A percentile compares a stretch with the other conserved stretches of the same genome.
These are phyloP conservation scores for Pollenia angustigena DNA, from an alignment of 2,888 invertebrate species.

Conservation along the genomic window DNA sequence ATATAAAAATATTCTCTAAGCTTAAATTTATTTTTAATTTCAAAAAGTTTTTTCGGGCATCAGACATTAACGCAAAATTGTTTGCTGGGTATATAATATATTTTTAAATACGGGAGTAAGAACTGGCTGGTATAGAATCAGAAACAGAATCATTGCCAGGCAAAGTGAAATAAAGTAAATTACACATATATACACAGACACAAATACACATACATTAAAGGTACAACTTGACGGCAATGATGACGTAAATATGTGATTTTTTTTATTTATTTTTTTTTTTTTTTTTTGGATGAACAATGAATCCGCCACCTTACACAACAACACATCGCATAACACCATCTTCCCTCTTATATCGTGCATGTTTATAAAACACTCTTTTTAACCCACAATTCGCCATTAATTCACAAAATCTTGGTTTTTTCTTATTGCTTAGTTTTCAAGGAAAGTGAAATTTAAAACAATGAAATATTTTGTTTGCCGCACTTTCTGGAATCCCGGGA, in stretches of 20 bases:
- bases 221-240: constrained; percentile 40
- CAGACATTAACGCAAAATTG: too few species aligned
- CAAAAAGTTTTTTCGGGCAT: too few species aligned
- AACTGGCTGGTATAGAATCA: constrained; percentile 20
- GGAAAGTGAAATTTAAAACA: too few species aligned
- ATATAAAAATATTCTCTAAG: too few species aligned
- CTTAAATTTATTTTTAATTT: too few species aligned
- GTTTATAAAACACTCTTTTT: not conserved
- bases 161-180: constrained; percentile 50
- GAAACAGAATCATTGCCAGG: constrained; percentile 46
- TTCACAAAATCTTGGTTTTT: too few species aligned
- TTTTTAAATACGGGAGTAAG: constrained; percentile 6
- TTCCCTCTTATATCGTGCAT: constrained; percentile 24
- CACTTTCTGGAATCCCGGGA: too few species aligned
- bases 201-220: not conserved
- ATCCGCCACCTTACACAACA: constrained; percentile 47
- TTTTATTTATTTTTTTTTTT: not conserved
- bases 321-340: constrained; percentile 5
- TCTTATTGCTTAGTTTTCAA: too few species aligned
- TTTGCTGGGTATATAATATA: too few species aligned
- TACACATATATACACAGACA: not conserved
- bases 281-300: constrained; percentile 48
- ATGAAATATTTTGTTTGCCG: too few species aligned
- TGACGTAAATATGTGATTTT: constrained; percentile 49
- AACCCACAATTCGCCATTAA: too few species aligned